phyloP scores from a whole-genome alignment of 1,140 invertebrate species.

The Periplaneta americana region DNA sequence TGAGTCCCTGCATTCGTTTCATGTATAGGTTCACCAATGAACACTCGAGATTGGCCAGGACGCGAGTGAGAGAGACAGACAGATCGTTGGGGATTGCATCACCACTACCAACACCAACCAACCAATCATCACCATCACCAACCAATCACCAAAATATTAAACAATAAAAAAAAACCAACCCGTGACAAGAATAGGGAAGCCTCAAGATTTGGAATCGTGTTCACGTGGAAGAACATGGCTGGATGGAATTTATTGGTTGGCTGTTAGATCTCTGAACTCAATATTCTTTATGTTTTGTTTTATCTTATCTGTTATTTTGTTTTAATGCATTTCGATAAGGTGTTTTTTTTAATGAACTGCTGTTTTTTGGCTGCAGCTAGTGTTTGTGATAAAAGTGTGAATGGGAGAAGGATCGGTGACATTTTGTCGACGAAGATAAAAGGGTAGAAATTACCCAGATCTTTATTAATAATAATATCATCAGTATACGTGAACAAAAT shows the following conservation, averaged over 20 bases:
- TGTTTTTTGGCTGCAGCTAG: not conserved
- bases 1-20: not conserved
- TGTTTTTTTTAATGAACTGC: not conserved
- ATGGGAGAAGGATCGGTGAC: not conserved
- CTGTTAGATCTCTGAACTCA: not conserved
- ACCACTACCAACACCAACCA: not conserved
- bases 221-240: not conserved
- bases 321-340: not conserved
- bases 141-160: not conserved
- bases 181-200: not conserved
- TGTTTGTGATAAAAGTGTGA: not conserved
- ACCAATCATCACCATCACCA: not conserved
- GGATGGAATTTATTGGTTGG: not conserved
- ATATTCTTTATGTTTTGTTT: not conserved
- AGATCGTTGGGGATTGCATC: not conserved
- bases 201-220: not conserved
- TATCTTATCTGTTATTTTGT: not conserved
- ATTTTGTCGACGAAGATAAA: not conserved
- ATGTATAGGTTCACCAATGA: not conserved
- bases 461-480: not conserved
- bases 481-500: conserved; percentile 8
- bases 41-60: not conserved
- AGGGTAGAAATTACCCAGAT: not conserved
- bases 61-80: not conserved
- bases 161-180: not conserved